Conservation (phyloP, 2,888 invertebrate genomes). For the Himalopsyche tibetana region DNA sequence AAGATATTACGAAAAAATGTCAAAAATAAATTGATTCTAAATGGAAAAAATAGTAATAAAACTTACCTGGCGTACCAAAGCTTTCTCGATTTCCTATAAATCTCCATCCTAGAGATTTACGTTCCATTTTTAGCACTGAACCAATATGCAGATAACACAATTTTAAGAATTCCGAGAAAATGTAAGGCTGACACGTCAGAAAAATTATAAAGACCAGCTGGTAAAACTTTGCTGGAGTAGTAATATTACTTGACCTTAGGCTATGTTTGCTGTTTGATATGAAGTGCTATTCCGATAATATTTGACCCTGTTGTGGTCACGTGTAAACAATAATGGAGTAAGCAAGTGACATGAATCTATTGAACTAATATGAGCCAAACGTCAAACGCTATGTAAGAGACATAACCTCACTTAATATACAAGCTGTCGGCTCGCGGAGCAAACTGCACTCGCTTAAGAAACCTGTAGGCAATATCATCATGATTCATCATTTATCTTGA, state of each 20-base stretch:
- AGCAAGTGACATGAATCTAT: conserved; percentile 5
- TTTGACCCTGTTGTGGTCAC: conserved; percentile 44
- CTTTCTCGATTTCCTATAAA: conserved; percentile 68
- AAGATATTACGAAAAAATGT: too few relatives aligned
- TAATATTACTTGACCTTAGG: conserved; percentile 21
- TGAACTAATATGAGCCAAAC: conserved; percentile 44
- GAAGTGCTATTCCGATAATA: background rate
- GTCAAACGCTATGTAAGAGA: conserved; percentile 41
- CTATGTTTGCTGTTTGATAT: background rate
- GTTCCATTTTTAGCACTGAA: conserved; percentile 63
- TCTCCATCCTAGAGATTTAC: conserved; percentile 68
- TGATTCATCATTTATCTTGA: conserved; percentile 6
- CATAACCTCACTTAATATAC: conserved; percentile 49
- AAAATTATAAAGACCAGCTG: conserved; percentile 21
- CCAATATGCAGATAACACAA: background rate
- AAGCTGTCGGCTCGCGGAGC: background rate
- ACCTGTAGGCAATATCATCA: background rate
- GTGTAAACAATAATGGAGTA: conserved; percentile 22
- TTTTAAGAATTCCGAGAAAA: background rate
- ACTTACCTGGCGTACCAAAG: conserved; percentile 65
- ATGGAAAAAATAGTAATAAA: conserved; percentile 64
- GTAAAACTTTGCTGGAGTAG: conserved; percentile 12
- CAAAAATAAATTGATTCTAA: background rate
- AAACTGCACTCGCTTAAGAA: background rate
- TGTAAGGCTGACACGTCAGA: conserved; percentile 35